Base-by-base conservation (phyloP, 2,888 invertebrate genomes). In the Tetramorium bicarinatum region DNA sequence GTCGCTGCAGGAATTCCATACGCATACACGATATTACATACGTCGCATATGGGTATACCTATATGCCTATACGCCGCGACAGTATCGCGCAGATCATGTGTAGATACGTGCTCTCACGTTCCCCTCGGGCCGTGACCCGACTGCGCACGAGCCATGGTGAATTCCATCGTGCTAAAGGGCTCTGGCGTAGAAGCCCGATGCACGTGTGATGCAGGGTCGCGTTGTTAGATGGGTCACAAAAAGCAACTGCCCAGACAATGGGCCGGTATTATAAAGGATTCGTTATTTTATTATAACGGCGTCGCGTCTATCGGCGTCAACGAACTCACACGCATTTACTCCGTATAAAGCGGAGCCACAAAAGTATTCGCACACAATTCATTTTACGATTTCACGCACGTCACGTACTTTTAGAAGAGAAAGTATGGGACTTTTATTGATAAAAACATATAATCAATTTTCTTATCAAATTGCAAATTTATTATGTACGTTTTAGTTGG, bases 131-230 rank as follows among this genome's bases (percentile, higher is more conserved):
- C 85, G 84, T 85, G 85, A 85, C 85, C 85, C 67, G 85, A 83
- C 85, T 85, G 77, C 54, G 83, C 85, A 77, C 85, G 83, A 85
- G 76, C 83, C 83, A 21, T 59, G 25, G 72, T 71, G 83, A 83
- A 85, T 85, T 85, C 84, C 85, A 85, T 77, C 85, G 72, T 74
- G 77, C 77, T 41, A 83, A 85, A 83, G 77, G 71, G 83, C 72
- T 25, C 21, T 47, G 41, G 13, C 67, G 64, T 21, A 29, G 38
- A 13, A 44, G 41, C 25, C 25, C 59, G 13, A 67, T 66, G 71
- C 66, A 47, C 74, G 72, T 82, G 52, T 54, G 29, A 67, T 8
- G 66, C 52, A 13, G 67, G 21, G 4, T 80, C 54, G 44, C 21
- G 67, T 56, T 38, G 69, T 71, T 79, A 79, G 79, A 34, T 72